Conservation (phyloP, 2,113 vertebrate genomes). For the Sylvietta virens region DNA sequence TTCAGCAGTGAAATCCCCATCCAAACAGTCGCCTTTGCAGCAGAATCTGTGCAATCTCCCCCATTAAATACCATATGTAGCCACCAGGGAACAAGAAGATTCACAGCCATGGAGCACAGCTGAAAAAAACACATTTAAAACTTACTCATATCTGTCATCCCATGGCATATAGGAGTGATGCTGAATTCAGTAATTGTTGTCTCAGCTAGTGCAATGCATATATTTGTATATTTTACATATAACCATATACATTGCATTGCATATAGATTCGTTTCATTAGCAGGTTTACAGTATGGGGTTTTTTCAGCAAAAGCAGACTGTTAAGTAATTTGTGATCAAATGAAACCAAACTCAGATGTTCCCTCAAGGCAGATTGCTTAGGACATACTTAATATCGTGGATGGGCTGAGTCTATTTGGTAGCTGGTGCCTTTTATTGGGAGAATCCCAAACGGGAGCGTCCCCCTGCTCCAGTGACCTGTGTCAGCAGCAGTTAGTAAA, state of each 20-base stretch:
- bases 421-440: not conserved
- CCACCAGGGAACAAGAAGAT: not conserved
- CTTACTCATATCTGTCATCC: not conserved
- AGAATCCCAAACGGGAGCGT: fast-evolving
- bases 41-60: not conserved
- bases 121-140: not conserved
- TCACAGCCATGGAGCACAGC: not conserved
- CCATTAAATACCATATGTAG: not conserved
- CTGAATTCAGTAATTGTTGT: not conserved
- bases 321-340: not conserved
- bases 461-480: not conserved
- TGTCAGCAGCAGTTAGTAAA: not conserved
- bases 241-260: not conserved
- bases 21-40: not conserved
- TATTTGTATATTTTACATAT: not conserved
- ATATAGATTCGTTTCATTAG: not conserved
- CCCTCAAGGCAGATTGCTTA: not conserved
- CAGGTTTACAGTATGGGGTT: fast-evolving
- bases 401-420: not conserved
- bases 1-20: not conserved
- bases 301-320: not conserved
- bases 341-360: not conserved
- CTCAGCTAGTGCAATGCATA: not conserved
- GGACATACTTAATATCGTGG: not conserved
- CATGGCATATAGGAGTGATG: not conserved